A percentile compares a stretch with the other conserved stretches of the same genome.
Evolutionary conservation across 2,888 invertebrate species (phyloP).

Genomic region (Tupiocoris notatus): DNA sequence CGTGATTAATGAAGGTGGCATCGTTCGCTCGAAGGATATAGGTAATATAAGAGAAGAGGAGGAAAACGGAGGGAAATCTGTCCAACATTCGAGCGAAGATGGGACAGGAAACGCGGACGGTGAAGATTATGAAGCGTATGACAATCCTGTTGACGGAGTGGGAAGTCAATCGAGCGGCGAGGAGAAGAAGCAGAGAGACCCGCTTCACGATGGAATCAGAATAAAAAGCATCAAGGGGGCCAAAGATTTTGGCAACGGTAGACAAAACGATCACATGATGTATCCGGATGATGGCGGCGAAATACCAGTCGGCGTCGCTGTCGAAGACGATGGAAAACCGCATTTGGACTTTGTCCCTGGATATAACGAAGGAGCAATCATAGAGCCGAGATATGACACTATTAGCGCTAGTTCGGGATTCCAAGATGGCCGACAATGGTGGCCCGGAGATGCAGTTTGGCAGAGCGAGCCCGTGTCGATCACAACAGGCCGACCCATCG

Average conservation of each 20-base stretch:
- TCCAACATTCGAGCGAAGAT: background rate
- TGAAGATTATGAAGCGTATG: background rate
- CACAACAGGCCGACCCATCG: background rate
- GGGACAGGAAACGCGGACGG: background rate
- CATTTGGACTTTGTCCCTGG: conserved; percentile 16
- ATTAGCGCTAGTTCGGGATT: background rate
- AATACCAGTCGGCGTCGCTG: background rate
- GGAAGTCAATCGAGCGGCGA: background rate
- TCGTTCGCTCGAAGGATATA: background rate
- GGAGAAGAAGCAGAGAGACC: background rate
- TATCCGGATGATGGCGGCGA: background rate
- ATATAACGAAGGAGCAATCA: conserved; percentile 12
- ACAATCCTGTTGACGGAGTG: background rate
- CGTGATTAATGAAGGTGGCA: conserved; percentile 28
- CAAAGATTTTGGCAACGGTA: background rate
- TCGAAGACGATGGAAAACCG: background rate
- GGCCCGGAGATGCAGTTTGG: conserved; percentile 2
- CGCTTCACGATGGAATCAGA: background rate
- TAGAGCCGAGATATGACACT: conserved; percentile 9
- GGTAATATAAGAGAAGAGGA: background rate
- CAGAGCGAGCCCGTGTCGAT: background rate
- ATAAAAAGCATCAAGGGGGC: background rate
- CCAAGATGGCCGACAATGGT: background rate
- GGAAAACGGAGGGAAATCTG: background rate
- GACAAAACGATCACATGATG: background rate